Evolutionary conservation across 2,888 invertebrate species (phyloP).

Genomic region (Baccha elongata): DNA sequence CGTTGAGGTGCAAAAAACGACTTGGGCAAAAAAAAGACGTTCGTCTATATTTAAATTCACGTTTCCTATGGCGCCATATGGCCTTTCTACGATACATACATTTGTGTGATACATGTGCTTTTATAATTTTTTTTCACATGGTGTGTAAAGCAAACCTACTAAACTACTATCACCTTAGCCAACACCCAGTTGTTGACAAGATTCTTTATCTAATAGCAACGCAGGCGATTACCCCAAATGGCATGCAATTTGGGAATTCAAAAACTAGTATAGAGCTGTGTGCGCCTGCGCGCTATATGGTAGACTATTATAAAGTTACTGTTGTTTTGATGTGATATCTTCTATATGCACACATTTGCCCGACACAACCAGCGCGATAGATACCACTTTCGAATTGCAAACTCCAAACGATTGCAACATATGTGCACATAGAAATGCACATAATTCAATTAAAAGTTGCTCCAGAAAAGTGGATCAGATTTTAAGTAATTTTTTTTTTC

Average conservation of each 20-base stretch:
- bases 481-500: constrained; percentile 39
- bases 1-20: too few relatives aligned
- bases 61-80: constrained; percentile 19
- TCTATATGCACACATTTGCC: constrained; percentile 5
- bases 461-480: constrained; percentile 72
- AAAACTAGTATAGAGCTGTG: constrained; percentile 36
- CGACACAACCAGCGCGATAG: constrained; percentile 8
- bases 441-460: constrained; percentile 72
- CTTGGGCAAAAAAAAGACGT: too few relatives aligned
- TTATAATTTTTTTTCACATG: constrained; percentile 31
- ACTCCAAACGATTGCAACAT: constrained; percentile 43
- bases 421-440: constrained; percentile 63
- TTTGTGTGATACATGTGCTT: constrained; percentile 25
- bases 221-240: constrained; percentile 40
- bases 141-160: constrained; percentile 27
- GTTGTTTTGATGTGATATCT: constrained; percentile 14
- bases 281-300: background rate
- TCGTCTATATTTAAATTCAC: too few relatives aligned
- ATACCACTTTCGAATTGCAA: constrained; percentile 57
- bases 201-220: constrained; percentile 53
- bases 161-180: constrained; percentile 68
- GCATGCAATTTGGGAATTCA: constrained; percentile 64
- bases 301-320: constrained; percentile 16
- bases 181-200: constrained; percentile 51
- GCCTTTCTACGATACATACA: background rate